Conservation (phyloP, 2,113 vertebrate species). For the Labeo catla region DNA sequence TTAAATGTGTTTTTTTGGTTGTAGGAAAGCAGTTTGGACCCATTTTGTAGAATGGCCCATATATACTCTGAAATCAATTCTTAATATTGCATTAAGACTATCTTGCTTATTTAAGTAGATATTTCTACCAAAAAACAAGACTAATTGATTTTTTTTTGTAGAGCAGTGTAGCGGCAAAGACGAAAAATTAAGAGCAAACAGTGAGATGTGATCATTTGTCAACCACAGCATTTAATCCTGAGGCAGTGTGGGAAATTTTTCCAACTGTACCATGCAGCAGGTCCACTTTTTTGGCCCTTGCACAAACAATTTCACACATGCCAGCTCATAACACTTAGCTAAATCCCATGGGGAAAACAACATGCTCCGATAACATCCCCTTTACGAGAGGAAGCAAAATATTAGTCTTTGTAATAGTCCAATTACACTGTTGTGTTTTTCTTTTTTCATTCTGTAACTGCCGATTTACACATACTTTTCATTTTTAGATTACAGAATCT, state of each 20-base stretch:
- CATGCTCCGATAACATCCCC: slow-evolving; percentile 31
- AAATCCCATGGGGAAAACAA: slow-evolving; percentile 38
- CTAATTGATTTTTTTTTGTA: neutral
- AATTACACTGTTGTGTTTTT: slow-evolving; percentile 9
- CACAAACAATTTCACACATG: neutral
- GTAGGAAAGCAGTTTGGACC: no score
- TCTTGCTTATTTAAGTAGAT: no score
- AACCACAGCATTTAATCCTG: slow-evolving; percentile 34
- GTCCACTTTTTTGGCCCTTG: neutral
- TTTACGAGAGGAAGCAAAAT: neutral
- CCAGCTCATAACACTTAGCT: neutral
- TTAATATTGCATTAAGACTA: neutral
- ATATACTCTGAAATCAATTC: neutral
- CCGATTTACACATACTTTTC: neutral
- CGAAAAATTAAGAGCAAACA: neutral
- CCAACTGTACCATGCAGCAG: neutral
- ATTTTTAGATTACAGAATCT: neutral
- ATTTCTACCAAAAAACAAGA: neutral
- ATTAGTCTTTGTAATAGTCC: neutral
- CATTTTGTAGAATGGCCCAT: neutral
- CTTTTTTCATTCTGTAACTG: neutral
- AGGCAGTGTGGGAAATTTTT: slow-evolving; percentile 7
- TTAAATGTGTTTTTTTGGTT: no score
- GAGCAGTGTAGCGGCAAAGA: neutral
- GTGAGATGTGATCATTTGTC: neutral